A percentile compares a stretch with the other conserved stretches of the same genome.
These are phyloP conservation scores for Hydropsyche tenuis DNA, from an alignment of 1,140 invertebrate species.

Conservation along the genomic window DNA sequence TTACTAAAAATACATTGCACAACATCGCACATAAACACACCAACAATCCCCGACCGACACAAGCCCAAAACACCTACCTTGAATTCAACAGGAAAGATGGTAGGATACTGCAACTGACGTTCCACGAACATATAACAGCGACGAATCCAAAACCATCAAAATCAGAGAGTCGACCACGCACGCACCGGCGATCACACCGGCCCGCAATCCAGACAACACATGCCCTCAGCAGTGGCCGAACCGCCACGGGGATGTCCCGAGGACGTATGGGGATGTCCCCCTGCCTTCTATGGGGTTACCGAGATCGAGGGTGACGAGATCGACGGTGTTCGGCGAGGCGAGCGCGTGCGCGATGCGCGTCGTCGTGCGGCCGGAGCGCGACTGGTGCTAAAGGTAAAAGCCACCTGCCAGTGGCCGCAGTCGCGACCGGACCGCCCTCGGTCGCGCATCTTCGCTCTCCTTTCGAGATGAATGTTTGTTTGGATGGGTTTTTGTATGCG, in stretches of 20 bases:
- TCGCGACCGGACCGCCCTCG: slow-evolving; percentile 24
- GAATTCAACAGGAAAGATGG: slow-evolving; percentile 25
- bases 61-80: not conserved
- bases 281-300: no score
- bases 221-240: no score
- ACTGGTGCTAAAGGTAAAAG: slow-evolving; percentile 12
- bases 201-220: no score
- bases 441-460: not conserved
- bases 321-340: not conserved
- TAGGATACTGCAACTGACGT: not conserved
- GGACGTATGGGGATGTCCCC: no score
- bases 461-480: not conserved
- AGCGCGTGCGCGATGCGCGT: slow-evolving; percentile 23
- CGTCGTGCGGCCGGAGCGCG: slow-evolving; percentile 23
- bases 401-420: slow-evolving; percentile 1
- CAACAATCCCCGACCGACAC: no score
- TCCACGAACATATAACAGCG: slow-evolving; percentile 13
- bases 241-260: no score
- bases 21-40: no score
- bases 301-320: no score
- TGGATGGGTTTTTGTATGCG: no score
- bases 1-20: no score
- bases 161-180: no score
- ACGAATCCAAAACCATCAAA: not conserved
- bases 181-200: no score